These are phyloP conservation scores for Drosophila yakuba DNA, from an alignment of 1,140 invertebrate species.

Conservation along the genomic window DNA sequence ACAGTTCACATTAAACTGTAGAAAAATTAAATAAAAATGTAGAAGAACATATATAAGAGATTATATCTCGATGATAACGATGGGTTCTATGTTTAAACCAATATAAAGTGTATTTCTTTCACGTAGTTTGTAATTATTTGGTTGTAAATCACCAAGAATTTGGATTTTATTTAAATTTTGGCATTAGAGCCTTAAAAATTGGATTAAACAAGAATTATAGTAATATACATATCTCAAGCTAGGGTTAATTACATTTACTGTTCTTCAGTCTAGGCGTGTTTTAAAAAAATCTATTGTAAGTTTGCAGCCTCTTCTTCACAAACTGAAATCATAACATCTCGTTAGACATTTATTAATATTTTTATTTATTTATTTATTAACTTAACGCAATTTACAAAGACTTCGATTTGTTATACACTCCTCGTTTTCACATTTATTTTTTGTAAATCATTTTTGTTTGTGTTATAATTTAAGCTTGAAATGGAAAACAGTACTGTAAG, in stretches of 20 bases:
- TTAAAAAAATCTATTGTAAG: not conserved
- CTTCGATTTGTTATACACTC: constrained; percentile 53
- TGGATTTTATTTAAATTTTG: constrained; percentile 2
- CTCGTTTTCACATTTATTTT: constrained; percentile 39
- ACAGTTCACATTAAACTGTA: constrained; percentile 3
- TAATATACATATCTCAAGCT: not conserved
- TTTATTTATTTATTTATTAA: constrained; percentile 71
- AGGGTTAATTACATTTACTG: constrained; percentile 1
- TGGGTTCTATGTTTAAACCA: too few species aligned
- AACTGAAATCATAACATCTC: constrained; percentile 2
- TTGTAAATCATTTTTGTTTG: constrained; percentile 25
- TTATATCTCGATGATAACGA: too few species aligned
- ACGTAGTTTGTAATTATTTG: not conserved
- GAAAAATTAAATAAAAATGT: constrained; percentile 8
- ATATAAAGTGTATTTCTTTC: too few species aligned
- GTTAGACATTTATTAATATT: constrained; percentile 49
- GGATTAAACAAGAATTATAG: not conserved
- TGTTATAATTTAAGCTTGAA: constrained; percentile 48
- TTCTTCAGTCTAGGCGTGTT: not conserved
- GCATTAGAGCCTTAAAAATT: not conserved
- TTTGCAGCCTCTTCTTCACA: not conserved
- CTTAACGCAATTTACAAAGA: constrained; percentile 82
- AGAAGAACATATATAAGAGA: not conserved
- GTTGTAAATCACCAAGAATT: not conserved
- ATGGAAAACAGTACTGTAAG: constrained; percentile 41